A percentile compares a stretch with the other conserved stretches of the same genome.
phyloP scores from a whole-genome alignment of 2,113 vertebrate species.

The Syngnathus typhle region DNA sequence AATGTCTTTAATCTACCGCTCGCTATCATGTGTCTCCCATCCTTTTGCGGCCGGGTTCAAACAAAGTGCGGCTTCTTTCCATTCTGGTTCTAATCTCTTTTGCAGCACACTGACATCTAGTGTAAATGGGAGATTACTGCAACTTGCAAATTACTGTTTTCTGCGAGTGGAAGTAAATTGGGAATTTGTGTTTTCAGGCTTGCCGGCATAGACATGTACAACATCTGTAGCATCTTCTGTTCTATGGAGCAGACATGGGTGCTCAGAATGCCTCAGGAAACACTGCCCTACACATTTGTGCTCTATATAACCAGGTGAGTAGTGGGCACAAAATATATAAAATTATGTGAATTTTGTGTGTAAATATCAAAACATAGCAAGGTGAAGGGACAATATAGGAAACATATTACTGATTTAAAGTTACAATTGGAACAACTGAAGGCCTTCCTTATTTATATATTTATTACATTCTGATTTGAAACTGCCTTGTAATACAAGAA shows the following conservation, averaged over 20 bases:
- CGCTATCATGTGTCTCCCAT: no score
- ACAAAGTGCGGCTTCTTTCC: conserved; percentile 25
- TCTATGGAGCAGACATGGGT: conserved; percentile 82
- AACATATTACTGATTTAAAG: neutral
- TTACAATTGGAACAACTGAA: neutral
- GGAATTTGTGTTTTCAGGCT: conserved; percentile 52
- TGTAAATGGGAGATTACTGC: conserved; percentile 23
- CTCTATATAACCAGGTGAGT: conserved; percentile 87
- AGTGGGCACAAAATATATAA: neutral
- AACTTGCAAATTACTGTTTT: neutral
- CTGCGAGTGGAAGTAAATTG: rapidly evolving
- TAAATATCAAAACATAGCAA: neutral
- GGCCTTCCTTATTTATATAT: neutral
- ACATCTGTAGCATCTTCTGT: conserved; percentile 81
- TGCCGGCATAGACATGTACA: conserved; percentile 81
- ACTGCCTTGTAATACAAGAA: neutral
- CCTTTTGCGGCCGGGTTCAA: conserved; percentile 30
- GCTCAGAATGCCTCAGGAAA: conserved; percentile 84
- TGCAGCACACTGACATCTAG: conserved; percentile 57
- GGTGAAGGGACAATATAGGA: neutral
- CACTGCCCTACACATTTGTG: conserved; percentile 82
- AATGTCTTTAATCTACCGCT: neutral
- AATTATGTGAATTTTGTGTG: neutral
- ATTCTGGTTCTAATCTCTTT: conserved; percentile 4
- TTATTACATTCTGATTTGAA: neutral